Conservation (phyloP, 2,888 invertebrate species). For the Drosophila nr. fundita region DNA sequence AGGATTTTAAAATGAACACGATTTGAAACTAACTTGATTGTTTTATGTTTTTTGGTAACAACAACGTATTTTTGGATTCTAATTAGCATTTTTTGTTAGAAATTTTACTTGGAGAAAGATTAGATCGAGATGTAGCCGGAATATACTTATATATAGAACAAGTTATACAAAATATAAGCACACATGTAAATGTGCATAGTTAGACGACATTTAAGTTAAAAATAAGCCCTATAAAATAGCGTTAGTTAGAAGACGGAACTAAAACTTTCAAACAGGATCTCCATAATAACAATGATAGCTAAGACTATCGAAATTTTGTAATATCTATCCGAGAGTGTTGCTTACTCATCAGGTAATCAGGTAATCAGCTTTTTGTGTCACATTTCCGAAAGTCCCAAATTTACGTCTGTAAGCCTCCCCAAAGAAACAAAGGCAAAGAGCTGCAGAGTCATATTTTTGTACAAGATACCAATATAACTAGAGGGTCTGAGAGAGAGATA, state of each 20-base stretch:
- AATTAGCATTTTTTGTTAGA: background rate
- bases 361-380: constrained; percentile 39
- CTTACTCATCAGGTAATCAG: constrained; percentile 52
- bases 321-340: constrained; percentile 4
- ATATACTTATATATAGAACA: no score
- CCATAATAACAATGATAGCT: background rate
- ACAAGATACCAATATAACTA: background rate
- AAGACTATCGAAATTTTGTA: constrained; percentile 2
- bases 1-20: background rate
- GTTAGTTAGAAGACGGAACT: background rate
- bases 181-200: background rate
- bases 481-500: background rate
- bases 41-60: background rate
- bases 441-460: constrained; percentile 60
- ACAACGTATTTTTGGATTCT: background rate
- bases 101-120: background rate
- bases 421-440: constrained; percentile 38
- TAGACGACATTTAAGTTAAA: background rate
- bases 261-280: background rate
- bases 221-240: background rate
- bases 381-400: constrained; percentile 62
- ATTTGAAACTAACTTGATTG: background rate
- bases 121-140: background rate
- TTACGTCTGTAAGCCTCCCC: constrained; percentile 44
- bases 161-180: background rate